phyloP scores from a whole-genome alignment of 1,140 invertebrate species.

The Hydropsyche tenuis region DNA sequence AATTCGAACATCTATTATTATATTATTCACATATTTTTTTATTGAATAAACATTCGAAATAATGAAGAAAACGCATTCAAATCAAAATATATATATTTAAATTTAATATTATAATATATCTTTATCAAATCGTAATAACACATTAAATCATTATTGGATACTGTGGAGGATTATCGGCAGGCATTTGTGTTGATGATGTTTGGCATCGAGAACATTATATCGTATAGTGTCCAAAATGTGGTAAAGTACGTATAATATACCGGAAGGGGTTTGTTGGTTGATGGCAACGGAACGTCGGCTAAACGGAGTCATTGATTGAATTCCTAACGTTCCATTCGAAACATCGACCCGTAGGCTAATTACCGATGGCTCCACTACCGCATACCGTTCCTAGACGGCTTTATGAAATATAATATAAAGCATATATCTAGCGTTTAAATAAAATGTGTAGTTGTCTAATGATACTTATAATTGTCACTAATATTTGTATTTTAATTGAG shows the following conservation, averaged over 20 bases:
- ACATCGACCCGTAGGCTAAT: slow-evolving; percentile 21
- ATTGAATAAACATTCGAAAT: background rate
- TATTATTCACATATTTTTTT: background rate
- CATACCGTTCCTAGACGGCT: background rate
- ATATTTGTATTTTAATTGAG: no score
- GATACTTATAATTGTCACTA: no score
- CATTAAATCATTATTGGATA: background rate
- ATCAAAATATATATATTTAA: background rate
- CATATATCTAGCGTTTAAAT: background rate
- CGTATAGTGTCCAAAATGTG: slow-evolving; percentile 12
- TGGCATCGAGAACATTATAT: slow-evolving; percentile 26
- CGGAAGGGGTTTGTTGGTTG: slow-evolving; percentile 10
- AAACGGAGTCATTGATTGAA: slow-evolving; percentile 39
- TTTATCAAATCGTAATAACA: background rate
- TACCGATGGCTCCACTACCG: slow-evolving; percentile 20
- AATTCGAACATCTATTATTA: no score
- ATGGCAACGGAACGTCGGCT: slow-evolving; percentile 27
- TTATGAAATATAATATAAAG: background rate
- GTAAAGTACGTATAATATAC: background rate
- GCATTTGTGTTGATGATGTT: background rate
- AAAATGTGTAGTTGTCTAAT: background rate
- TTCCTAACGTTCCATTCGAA: slow-evolving; percentile 36
- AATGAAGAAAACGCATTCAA: background rate
- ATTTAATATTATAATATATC: background rate
- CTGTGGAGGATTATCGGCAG: background rate